These are phyloP conservation scores for Spea bombifrons DNA, from an alignment of 2,113 vertebrate genomes.

Conservation along the genomic window DNA sequence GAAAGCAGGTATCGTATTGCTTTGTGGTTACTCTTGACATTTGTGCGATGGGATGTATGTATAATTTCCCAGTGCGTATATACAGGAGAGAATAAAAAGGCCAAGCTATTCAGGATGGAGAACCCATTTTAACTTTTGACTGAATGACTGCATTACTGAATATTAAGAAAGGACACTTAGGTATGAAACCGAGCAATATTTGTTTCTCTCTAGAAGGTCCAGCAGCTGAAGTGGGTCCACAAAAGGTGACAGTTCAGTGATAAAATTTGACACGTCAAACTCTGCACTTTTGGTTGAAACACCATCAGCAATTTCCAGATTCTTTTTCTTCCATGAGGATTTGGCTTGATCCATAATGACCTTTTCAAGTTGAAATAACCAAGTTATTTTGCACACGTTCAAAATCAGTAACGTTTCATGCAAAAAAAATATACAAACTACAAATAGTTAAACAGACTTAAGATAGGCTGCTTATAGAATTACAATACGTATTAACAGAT, in stretches of 20 bases:
- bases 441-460: no score
- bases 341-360: no score
- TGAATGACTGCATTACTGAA: not conserved
- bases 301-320: not conserved
- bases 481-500: no score
- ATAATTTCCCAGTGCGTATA: not conserved
- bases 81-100: not conserved
- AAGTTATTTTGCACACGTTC: no score
- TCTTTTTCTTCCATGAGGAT: not conserved
- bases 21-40: not conserved
- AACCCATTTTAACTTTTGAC: constrained; percentile 74
- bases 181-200: not conserved
- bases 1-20: constrained; percentile 13
- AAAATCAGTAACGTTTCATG: no score
- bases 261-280: not conserved
- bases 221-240: not conserved
- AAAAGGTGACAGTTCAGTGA: not conserved
- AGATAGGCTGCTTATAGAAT: no score
- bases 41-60: no score
- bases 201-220: not conserved
- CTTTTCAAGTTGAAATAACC: no score
- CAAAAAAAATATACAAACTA: no score
- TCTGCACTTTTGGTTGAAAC: not conserved
- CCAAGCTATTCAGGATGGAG: constrained; percentile 54
- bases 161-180: not conserved